Evolutionary conservation across 2,888 invertebrate species (phyloP).

Genomic region (Rhopalosiphum nymphaeae): DNA sequence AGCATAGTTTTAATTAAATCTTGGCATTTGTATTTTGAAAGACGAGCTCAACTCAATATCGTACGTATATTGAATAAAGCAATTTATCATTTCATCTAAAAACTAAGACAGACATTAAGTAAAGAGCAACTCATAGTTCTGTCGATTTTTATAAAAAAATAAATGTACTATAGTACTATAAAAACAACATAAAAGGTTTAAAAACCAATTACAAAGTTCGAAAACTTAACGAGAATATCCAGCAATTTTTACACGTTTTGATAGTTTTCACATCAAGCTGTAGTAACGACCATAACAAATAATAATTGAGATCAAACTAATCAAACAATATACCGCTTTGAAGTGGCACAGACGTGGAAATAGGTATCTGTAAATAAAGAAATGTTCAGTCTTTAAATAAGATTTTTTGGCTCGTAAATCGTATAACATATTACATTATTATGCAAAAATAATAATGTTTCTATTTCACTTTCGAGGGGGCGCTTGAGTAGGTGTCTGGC

Average conservation of each 20-base stretch:
- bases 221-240: too few relatives aligned
- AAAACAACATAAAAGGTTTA: background rate
- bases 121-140: background rate
- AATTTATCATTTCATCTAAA: background rate
- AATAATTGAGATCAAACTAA: too few relatives aligned
- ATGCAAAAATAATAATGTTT: background rate
- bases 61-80: background rate
- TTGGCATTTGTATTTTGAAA: background rate
- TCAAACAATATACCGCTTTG: too few relatives aligned
- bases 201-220: too few relatives aligned
- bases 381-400: background rate
- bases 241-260: too few relatives aligned
- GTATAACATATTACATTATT: background rate
- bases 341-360: background rate
- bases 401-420: background rate
- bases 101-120: background rate
- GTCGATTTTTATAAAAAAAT: background rate
- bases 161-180: background rate
- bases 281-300: too few relatives aligned
- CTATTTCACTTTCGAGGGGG: background rate
- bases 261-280: too few relatives aligned
- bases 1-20: background rate
- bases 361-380: background rate
- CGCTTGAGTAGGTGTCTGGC: background rate
- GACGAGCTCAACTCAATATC: background rate